These are phyloP conservation scores for Drosophila ustulata DNA, from an alignment of 2,888 invertebrate genomes.

Conservation along the genomic window DNA sequence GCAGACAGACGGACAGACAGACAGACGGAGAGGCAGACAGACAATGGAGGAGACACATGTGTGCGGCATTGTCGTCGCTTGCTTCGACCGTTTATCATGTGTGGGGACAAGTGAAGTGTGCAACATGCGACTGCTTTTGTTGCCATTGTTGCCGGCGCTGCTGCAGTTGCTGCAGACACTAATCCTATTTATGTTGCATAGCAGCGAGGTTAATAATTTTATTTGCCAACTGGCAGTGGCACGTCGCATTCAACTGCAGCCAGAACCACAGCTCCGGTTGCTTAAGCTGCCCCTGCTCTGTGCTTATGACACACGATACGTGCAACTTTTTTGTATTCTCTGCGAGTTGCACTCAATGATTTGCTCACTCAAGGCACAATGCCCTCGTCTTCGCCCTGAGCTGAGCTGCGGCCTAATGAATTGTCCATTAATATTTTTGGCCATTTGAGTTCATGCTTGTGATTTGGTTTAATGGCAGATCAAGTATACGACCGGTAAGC, in stretches of 20 bases:
- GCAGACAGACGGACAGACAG: constrained; percentile 38
- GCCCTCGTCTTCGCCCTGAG: constrained; percentile 7
- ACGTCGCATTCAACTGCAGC: constrained; percentile 55
- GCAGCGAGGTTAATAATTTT: constrained; percentile 80
- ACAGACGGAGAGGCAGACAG: constrained; percentile 36
- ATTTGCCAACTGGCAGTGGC: constrained; percentile 69
- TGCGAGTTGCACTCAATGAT: constrained; percentile 31
- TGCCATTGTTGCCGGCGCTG: constrained; percentile 37
- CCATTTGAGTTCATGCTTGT: constrained; percentile 8
- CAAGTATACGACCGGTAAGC: neutral
- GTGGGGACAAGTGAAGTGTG: constrained; percentile 67
- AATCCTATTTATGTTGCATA: constrained; percentile 80
- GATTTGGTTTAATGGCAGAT: constrained; percentile 31
- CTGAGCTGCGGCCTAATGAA: constrained; percentile 54
- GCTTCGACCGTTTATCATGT: constrained; percentile 69
- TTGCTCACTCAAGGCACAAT: constrained; percentile 42
- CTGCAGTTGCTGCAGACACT: constrained; percentile 76
- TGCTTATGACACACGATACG: constrained; percentile 80
- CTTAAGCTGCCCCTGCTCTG: constrained; percentile 69
- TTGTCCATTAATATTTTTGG: constrained; percentile 36
- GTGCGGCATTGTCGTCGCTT: constrained; percentile 63
- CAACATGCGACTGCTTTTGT: constrained; percentile 48
- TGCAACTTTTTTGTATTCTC: constrained; percentile 65
- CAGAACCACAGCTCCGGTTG: constrained; percentile 29
- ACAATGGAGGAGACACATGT: constrained; percentile 54